Conservation (phyloP, 2,113 vertebrate species). For the Rhinogobius similis region DNA sequence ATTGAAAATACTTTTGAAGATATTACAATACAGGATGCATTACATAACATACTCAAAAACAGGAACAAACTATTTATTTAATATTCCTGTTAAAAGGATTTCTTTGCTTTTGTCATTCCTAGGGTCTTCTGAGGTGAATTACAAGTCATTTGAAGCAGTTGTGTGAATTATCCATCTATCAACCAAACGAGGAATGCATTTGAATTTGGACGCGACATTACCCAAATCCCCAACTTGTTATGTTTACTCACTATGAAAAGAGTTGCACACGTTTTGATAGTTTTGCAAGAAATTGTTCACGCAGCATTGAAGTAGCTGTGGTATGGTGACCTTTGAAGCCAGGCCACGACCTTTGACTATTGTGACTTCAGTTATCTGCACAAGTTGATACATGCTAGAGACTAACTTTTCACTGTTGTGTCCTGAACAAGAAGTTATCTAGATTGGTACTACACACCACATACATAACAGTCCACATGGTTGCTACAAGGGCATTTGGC, state of each 20-base stretch:
- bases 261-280: neutral
- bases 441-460: neutral
- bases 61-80: neutral
- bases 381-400: constrained; percentile 9
- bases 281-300: constrained; percentile 2
- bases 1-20: neutral
- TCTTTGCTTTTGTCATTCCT: neutral
- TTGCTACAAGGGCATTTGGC: too few relatives aligned
- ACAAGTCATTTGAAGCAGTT: neutral
- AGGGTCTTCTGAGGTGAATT: neutral
- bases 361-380: constrained; percentile 5
- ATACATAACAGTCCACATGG: too few relatives aligned
- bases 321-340: constrained; percentile 1
- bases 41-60: neutral
- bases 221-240: neutral
- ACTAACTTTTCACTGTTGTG: neutral
- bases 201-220: neutral
- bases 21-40: neutral
- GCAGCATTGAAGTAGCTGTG: constrained; percentile 13
- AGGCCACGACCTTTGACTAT: constrained; percentile 37
- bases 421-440: neutral
- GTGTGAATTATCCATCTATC: constrained; percentile 2
- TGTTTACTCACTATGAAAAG: neutral
- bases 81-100: too few relatives aligned
- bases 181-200: constrained; percentile 1